These are phyloP conservation scores for Hypselothyrea guttata DNA, from an alignment of 2,888 invertebrate genomes.

Conservation along the genomic window DNA sequence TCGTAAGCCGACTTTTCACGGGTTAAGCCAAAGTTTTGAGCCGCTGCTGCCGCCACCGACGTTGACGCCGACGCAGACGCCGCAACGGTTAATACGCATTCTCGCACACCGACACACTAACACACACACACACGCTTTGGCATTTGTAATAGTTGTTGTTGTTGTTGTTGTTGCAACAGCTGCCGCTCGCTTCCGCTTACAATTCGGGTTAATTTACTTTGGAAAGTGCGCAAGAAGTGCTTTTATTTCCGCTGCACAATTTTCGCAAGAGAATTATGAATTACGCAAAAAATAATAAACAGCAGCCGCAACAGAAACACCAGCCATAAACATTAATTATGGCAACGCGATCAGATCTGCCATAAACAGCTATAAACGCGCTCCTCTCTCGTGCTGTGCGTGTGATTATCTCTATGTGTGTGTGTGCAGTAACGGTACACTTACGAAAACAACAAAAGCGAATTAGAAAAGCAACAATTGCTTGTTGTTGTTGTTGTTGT, in stretches of 20 bases:
- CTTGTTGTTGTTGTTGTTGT: slow-evolving; percentile 10
- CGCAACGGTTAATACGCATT: slow-evolving; percentile 15
- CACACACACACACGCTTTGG: slow-evolving; percentile 38
- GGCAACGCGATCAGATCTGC: slow-evolving; percentile 32
- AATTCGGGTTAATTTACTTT: slow-evolving; percentile 74
- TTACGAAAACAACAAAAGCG: slow-evolving; percentile 41
- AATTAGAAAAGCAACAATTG: slow-evolving; percentile 31
- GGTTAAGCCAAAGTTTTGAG: slow-evolving; percentile 47
- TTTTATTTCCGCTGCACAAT: slow-evolving; percentile 63
- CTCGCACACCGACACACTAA: slow-evolving; percentile 25
- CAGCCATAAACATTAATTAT: slow-evolving; percentile 26
- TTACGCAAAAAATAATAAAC: slow-evolving; percentile 44
- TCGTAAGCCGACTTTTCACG: slow-evolving; percentile 70
- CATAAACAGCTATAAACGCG: slow-evolving; percentile 4
- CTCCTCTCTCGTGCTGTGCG: slow-evolving; percentile 3
- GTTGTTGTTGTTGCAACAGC: slow-evolving; percentile 8
- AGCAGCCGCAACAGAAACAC: slow-evolving; percentile 11
- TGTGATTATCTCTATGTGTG: slow-evolving; percentile 14
- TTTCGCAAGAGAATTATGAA: slow-evolving; percentile 52
- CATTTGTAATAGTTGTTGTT: slow-evolving; percentile 31
- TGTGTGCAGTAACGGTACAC: slow-evolving; percentile 49
- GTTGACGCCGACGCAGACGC: slow-evolving; percentile 3
- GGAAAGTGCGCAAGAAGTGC: slow-evolving; percentile 54
- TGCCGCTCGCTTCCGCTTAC: slow-evolving; percentile 58
- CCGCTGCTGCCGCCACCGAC: too few relatives aligned